Evolutionary conservation across 2,113 vertebrate species (phyloP).

Genomic region (Mustela nigripes): DNA sequence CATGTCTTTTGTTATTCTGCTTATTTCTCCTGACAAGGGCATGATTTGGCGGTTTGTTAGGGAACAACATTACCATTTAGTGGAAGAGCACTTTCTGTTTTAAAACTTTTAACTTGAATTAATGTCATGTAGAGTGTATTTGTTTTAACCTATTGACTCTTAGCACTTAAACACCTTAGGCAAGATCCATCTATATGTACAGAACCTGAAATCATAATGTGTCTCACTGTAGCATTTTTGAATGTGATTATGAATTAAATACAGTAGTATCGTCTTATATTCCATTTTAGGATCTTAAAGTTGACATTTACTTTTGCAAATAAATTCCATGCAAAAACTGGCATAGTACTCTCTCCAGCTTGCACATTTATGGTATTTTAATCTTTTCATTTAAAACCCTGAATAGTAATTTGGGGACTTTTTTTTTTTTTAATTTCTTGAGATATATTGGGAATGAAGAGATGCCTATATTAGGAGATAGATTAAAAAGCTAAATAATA

Average conservation of each 20-base stretch:
- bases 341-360: conserved; percentile 39
- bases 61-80: conserved; percentile 73
- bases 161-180: conserved; percentile 71
- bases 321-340: conserved; percentile 69
- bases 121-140: conserved; percentile 77
- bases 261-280: conserved; percentile 43
- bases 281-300: conserved; percentile 53
- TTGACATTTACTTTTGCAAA: conserved; percentile 66
- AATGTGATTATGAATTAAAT: conserved; percentile 69
- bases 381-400: conserved; percentile 62
- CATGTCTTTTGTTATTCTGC: conserved; percentile 68
- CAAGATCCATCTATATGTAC: conserved; percentile 58
- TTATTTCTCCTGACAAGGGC: conserved; percentile 78
- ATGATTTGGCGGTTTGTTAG: conserved; percentile 70
- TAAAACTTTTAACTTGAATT: conserved; percentile 81
- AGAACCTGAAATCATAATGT: conserved; percentile 49
- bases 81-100: conserved; percentile 73
- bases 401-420: conserved; percentile 59
- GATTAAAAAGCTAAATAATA: conserved; percentile 50
- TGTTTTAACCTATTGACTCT: conserved; percentile 83
- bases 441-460: conserved; percentile 27
- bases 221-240: conserved; percentile 53
- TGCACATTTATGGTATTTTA: conserved; percentile 65
- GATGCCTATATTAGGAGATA: background rate
- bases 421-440: background rate